Evolutionary conservation across 2,113 vertebrate genomes (phyloP).

Genomic region (Salvelinus namaycush): DNA sequence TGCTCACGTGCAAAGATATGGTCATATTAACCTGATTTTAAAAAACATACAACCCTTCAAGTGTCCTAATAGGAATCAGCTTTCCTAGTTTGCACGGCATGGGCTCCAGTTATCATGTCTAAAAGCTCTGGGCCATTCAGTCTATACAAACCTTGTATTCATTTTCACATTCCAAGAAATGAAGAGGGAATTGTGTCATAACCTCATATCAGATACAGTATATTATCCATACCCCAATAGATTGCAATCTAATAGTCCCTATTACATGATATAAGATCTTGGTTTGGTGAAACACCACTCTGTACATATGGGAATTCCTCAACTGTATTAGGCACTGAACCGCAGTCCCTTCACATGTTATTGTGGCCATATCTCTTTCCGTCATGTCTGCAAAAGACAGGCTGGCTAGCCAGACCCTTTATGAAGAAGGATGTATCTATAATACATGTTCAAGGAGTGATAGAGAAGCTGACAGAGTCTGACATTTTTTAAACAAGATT

Average conservation of each 20-base stretch:
- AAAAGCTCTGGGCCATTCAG: too few species aligned
- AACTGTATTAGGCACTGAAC: neutral
- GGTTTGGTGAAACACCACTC: constrained; percentile 1
- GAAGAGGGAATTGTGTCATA: neutral
- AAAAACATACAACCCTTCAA: too few species aligned
- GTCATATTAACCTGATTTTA: too few species aligned
- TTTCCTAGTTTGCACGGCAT: too few species aligned
- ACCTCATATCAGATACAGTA: constrained; percentile 14
- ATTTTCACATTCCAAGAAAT: too few species aligned
- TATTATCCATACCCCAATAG: constrained; percentile 31
- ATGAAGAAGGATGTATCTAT: too few species aligned
- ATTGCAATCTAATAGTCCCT: constrained; percentile 12
- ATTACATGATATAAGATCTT: constrained; percentile 22
- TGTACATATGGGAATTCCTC: neutral
- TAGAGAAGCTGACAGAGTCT: neutral
- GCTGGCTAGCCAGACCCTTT: too few species aligned
- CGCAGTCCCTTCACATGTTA: neutral
- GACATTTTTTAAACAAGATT: neutral
- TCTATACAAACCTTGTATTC: too few species aligned
- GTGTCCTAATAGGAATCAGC: too few species aligned
- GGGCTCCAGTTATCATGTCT: too few species aligned
- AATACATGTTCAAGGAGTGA: neutral
- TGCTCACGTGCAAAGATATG: too few species aligned
- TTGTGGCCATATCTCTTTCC: neutral
- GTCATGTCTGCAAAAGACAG: neutral